Percentiles rank a stretch among this genome's conserved stretches.
Evolutionary conservation across 2,797 vertebrate genomes (phyloP).

Genomic region (Clarias laeviceps): DNA sequence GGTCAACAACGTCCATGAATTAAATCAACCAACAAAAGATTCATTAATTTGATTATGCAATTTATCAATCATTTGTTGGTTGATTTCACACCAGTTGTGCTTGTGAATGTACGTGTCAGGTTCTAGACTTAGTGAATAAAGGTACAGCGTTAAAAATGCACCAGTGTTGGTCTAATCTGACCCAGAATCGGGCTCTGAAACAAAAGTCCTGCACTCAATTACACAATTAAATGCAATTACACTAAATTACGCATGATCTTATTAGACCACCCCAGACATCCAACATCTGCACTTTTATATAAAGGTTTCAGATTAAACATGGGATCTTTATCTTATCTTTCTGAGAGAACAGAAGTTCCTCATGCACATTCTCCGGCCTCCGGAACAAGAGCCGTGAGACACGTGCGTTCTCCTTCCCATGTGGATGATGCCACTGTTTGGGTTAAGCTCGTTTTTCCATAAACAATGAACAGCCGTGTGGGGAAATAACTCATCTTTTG

Average conservation of each 20-base stretch:
- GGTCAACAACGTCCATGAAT: too few species aligned
- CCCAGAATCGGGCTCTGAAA: not conserved
- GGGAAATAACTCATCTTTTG: slow-evolving; percentile 33
- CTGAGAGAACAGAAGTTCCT: not conserved
- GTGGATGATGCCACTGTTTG: slow-evolving; percentile 38
- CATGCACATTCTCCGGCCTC: not conserved
- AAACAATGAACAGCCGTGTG: slow-evolving; percentile 30
- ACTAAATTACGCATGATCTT: slow-evolving; percentile 3
- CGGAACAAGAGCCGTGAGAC: slow-evolving; percentile 5
- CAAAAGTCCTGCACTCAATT: slow-evolving; percentile 8
- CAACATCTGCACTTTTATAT: not conserved
- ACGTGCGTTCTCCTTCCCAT: slow-evolving; percentile 1
- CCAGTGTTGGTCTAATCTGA: slow-evolving; percentile 2
- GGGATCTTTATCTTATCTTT: not conserved
- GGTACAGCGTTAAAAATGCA: slow-evolving; percentile 8
- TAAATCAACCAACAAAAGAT: too few species aligned
- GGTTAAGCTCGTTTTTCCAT: slow-evolving; percentile 44
- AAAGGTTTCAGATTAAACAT: slow-evolving; percentile 6
- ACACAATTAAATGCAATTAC: not conserved
- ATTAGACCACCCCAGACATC: not conserved
- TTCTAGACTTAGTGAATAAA: not conserved
- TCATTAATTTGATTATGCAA: too few species aligned
- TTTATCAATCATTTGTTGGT: too few species aligned
- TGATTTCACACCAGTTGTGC: too few species aligned
- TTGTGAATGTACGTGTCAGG: not conserved